Percentiles rank a stretch among this genome's conserved stretches.
These are phyloP conservation scores for Tachysurus fulvidraco DNA, from an alignment of 2,113 vertebrate genomes.

Conservation along the genomic window DNA sequence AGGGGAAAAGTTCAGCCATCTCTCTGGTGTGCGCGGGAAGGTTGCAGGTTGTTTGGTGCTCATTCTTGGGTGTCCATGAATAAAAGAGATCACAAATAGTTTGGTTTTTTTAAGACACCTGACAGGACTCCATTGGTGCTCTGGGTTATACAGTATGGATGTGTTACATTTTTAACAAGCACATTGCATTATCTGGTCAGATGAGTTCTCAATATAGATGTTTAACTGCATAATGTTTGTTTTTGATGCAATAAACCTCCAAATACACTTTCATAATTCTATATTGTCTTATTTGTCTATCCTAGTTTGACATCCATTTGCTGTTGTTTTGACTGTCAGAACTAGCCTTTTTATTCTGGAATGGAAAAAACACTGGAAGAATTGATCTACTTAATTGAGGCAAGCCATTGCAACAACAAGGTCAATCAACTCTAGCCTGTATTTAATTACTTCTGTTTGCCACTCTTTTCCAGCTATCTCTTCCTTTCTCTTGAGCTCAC, in stretches of 20 bases:
- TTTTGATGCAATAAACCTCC: neutral
- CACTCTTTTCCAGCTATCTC: neutral
- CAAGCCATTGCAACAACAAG: constrained; percentile 6
- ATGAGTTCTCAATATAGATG: neutral
- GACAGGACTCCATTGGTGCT: neutral
- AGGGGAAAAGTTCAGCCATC: neutral
- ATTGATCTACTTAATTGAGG: neutral
- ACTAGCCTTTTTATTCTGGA: neutral
- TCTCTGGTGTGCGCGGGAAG: neutral
- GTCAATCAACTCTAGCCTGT: constrained; percentile 1
- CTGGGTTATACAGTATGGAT: neutral
- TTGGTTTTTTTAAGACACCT: neutral
- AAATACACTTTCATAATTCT: neutral
- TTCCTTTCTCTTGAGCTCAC: neutral
- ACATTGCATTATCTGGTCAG: neutral
- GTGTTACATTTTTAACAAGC: neutral
- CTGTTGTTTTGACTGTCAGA: neutral
- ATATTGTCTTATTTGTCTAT: neutral
- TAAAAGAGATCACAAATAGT: neutral
- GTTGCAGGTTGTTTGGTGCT: neutral
- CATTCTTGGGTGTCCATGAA: constrained; percentile 5
- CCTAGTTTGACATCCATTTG: neutral
- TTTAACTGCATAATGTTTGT: neutral
- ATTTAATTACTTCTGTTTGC: neutral
- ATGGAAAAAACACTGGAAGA: neutral